These are phyloP conservation scores for Papilio machaon DNA, from an alignment of 1,140 invertebrate species.

Conservation along the genomic window DNA sequence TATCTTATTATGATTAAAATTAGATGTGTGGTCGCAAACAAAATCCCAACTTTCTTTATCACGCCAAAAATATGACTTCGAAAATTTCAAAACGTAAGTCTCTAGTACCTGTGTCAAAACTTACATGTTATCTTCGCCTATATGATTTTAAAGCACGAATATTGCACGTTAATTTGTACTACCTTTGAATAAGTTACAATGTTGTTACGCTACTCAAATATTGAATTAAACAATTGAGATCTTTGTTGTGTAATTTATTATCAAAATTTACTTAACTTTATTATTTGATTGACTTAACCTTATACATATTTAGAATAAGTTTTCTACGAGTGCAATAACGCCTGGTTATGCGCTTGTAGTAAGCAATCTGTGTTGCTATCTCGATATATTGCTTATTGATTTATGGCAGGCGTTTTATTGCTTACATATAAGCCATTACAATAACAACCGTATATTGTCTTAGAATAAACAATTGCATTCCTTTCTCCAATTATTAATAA, in stretches of 20 bases:
- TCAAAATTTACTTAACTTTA: background rate
- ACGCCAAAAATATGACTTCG: background rate
- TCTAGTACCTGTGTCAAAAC: too few species aligned
- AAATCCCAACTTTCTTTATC: too few species aligned
- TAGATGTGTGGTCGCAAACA: background rate
- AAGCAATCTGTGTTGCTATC: background rate
- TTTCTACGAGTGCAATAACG: background rate
- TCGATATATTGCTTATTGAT: conserved; percentile 42
- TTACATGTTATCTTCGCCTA: background rate
- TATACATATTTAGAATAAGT: background rate
- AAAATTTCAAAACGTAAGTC: background rate
- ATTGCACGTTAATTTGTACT: background rate
- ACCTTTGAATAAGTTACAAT: conserved; percentile 6
- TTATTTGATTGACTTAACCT: background rate
- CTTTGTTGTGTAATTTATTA: background rate
- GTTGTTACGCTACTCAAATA: background rate
- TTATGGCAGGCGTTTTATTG: conserved; percentile 42
- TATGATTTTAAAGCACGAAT: background rate
- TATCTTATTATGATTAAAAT: background rate
- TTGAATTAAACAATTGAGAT: background rate
- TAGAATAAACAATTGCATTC: background rate
- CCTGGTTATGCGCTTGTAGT: background rate
- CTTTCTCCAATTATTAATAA: background rate
- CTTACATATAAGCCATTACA: background rate
- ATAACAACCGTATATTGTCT: too few species aligned